Base-by-base conservation (phyloP, 2,888 invertebrate species). In the Holacanthella duospinosa region DNA sequence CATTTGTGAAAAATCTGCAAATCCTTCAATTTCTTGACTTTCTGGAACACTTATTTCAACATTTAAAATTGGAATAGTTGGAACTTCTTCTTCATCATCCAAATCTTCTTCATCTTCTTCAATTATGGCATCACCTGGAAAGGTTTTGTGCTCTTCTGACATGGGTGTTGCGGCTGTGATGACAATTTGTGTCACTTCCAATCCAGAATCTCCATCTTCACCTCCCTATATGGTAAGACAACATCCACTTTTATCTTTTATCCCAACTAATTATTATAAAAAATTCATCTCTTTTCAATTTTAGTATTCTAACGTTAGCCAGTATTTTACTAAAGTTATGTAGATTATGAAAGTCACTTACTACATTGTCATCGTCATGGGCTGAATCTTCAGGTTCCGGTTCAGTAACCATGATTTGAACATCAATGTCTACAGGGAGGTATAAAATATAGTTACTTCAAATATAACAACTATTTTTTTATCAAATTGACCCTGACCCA, bases 81-180 rank as follows among this genome's bases (percentile, higher is more conserved):
- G 48, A 21, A 16, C 29, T 43, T 57, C 63, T 24, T 29, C 54
- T 24, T 57, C 59, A 16, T 58, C 58, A 44, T 64, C 65, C 29
- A 60, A 56, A 1, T 25, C 27, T 26, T 60, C 59, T 29, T 61
- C 56, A 2, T 55, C 48, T 24, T 61, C 61, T 27, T 59, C 56
- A 3, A 48, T 36, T 36, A 53, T 48, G 12, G 25, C 53, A 29
- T 28, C 53, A 1, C 26, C 59, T 56, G 70, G 68, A 43, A 72
- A 71, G 16, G 70, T 64, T 55, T 89, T 89, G 48, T 88, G 83
- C 75, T 90, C 89, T 79, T 93, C 93, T 74, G 86, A 80, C 88
- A 90, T 90, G 55, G 93, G 93, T 54, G 93, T 93, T 69, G 93
- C 93, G 61, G 92, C 92, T 56, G 93, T 93, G 77, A 93, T 92